Evolutionary conservation across 2,888 invertebrate genomes (phyloP), one percentile per base, ranked within the genome.

Genomic region (Sesia apiformis): DNA sequence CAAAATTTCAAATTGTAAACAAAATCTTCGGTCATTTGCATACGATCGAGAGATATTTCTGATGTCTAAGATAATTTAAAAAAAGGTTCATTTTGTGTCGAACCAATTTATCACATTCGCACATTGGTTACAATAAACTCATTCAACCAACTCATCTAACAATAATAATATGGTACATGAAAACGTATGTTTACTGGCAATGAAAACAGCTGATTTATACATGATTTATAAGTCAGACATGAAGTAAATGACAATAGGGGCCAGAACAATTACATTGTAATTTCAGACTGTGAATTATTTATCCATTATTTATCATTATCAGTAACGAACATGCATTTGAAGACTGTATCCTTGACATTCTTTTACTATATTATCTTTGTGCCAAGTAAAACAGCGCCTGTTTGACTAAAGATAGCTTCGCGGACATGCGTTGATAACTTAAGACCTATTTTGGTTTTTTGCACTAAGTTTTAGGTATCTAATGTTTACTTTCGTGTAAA

Each of bases 311-410:
- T 69, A 63, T 63, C 62, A 73, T 72, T 76, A 75, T 73, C 74
- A 70, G 70, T 66, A 70, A 74, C 67, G 67, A 66, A 69, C 66
- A 76, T 74, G 74, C 73, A 72, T 80, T 77, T 66, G 65, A 59
- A 64, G 61, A 63, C 66, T 57, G 58, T 57, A 60, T 63, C 60
- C 56, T 80, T 84, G 84, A 81, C 81, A 83, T 81, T 75, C 71
- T 76, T 81, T 75, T 60, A 72, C 64, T 59, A 60, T 60, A 63
- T 67, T 72, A 66, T 65, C 63, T 63, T 46, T 5, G 58, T 59
- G 52, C 58, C 60, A 64, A 61, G 62, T 58, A 55, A 57, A 54
- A 54, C 57, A 53, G 53, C 54, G 49, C 42, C 39, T 51, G 54
- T 52, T 53, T 51, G 39, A 43, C 46, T 49, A 40, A n/a, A 52